Evolutionary conservation across 2,113 vertebrate genomes (phyloP).

Genomic region (Cephalopterus ornatus): DNA sequence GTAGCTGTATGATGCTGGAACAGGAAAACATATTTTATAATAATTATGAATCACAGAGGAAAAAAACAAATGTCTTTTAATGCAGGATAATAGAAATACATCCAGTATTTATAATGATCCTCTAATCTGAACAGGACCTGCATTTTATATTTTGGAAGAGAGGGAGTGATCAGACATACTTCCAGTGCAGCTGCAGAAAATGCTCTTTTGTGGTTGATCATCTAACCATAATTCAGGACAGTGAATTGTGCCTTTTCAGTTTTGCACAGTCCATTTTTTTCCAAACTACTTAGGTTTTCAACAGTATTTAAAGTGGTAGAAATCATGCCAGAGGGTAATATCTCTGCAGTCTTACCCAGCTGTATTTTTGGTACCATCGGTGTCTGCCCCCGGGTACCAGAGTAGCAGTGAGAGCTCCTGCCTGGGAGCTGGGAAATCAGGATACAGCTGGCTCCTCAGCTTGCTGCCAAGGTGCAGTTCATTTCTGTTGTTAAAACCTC

Average conservation of each 20-base stretch:
- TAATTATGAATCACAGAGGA: fast-evolving
- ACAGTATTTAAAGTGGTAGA: neutral
- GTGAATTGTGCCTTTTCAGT: neutral
- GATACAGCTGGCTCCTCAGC: neutral
- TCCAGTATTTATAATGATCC: neutral
- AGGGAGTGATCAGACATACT: neutral
- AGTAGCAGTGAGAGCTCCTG: neutral
- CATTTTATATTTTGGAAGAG: neutral
- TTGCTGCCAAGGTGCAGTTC: neutral
- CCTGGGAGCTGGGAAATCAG: neutral
- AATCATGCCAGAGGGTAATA: neutral
- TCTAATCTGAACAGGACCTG: neutral
- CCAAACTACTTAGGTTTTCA: neutral
- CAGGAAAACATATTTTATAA: neutral
- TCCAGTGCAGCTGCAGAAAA: neutral
- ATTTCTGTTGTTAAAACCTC: neutral
- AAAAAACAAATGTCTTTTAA: neutral
- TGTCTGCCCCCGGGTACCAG: neutral
- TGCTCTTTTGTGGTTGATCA: neutral
- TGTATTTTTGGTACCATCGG: neutral
- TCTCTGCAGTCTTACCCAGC: neutral
- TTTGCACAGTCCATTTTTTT: neutral
- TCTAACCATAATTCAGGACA: neutral
- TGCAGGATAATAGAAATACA: neutral
- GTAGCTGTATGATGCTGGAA: neutral